Evolutionary conservation across 2,113 vertebrate genomes (phyloP).

Genomic region (Clarias macrocephalus): DNA sequence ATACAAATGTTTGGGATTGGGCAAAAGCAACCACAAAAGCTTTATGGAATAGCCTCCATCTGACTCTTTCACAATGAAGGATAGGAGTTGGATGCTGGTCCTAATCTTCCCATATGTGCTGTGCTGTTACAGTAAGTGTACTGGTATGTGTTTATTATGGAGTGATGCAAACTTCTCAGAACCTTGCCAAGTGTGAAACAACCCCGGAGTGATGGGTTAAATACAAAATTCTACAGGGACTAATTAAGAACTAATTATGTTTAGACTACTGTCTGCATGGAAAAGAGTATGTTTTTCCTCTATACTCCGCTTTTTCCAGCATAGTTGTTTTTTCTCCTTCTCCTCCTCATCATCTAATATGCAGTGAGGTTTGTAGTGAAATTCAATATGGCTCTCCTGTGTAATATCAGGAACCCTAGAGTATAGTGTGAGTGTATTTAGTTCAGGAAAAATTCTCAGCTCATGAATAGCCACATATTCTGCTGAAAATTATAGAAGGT

Average conservation of each 20-base stretch:
- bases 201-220: slow-evolving; percentile 21
- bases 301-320: not conserved
- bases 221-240: slow-evolving; percentile 16
- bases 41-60: slow-evolving; percentile 19
- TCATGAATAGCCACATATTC: slow-evolving; percentile 44
- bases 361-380: slow-evolving; percentile 31
- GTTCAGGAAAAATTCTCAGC: slow-evolving; percentile 41
- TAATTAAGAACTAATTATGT: slow-evolving; percentile 44
- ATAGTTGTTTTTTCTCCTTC: not conserved
- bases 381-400: slow-evolving; percentile 23
- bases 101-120: slow-evolving; percentile 29
- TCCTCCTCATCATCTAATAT: not conserved
- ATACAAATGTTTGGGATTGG: slow-evolving; percentile 12
- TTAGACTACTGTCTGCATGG: slow-evolving; percentile 41
- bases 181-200: slow-evolving; percentile 13
- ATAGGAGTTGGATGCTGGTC: slow-evolving; percentile 26
- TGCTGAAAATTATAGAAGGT: slow-evolving; percentile 51
- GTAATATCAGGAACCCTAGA: slow-evolving; percentile 14
- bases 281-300: not conserved
- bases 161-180: slow-evolving; percentile 30
- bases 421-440: slow-evolving; percentile 30
- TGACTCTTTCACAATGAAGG: slow-evolving; percentile 36
- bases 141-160: slow-evolving; percentile 45
- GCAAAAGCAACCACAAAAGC: slow-evolving; percentile 23
- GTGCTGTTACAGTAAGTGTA: slow-evolving; percentile 40